Conservation (phyloP, 1,140 invertebrate species). For the Kradibia gibbosae region DNA sequence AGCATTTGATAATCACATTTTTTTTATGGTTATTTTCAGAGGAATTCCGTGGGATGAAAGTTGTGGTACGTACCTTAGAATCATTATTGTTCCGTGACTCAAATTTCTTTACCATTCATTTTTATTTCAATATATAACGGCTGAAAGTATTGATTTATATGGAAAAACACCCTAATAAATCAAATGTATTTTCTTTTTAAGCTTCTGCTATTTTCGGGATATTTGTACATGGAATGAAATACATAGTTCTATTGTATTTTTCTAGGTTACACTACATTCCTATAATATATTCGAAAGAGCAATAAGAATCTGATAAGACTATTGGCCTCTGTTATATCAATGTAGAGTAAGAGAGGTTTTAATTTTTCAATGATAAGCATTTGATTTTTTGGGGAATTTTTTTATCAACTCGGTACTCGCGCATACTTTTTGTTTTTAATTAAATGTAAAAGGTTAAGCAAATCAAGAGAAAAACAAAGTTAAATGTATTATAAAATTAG, state of each 20-base stretch:
- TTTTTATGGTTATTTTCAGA: neutral
- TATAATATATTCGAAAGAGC: neutral
- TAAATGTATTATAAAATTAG: too few species aligned
- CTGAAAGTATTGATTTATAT: neutral
- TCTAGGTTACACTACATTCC: neutral
- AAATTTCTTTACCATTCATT: neutral
- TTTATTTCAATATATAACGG: neutral
- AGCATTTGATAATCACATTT: constrained; percentile 29
- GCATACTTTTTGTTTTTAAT: too few species aligned
- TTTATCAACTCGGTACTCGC: too few species aligned
- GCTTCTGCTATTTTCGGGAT: neutral
- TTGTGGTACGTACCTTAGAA: neutral
- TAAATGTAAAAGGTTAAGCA: too few species aligned
- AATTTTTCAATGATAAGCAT: too few species aligned
- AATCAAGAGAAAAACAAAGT: too few species aligned
- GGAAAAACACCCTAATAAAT: neutral
- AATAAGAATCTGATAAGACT: neutral
- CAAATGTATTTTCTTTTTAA: neutral
- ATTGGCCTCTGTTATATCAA: neutral
- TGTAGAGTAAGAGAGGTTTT: neutral
- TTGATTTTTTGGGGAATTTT: too few species aligned
- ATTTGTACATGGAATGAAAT: neutral
- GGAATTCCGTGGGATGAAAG: neutral
- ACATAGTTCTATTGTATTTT: neutral
- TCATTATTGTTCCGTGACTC: neutral